A percentile compares a stretch with the other conserved stretches of the same genome.
Evolutionary conservation across 2,797 vertebrate genomes (phyloP).

Genomic region (Gymnopithys bicolor): DNA sequence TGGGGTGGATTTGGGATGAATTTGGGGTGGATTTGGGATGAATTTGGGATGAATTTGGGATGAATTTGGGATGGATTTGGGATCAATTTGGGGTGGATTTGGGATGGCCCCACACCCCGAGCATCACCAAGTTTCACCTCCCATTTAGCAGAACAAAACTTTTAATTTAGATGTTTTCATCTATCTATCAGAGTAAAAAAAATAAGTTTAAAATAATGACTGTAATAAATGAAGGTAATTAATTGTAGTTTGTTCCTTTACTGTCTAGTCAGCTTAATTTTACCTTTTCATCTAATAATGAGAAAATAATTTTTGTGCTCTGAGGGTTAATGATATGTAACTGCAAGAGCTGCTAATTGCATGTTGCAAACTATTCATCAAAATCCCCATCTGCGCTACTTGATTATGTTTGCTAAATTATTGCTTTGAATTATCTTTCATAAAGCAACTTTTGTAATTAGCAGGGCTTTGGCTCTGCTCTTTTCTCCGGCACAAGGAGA

Average conservation of each 20-base stretch:
- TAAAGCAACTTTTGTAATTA: conserved; percentile 99
- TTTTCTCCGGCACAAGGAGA: conserved; percentile 86
- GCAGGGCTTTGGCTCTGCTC: conserved; percentile 88
- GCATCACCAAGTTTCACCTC: conserved; percentile 71
- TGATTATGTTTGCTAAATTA: conserved; percentile 99
- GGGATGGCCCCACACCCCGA: neutral
- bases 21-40: neutral
- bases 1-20: no score
- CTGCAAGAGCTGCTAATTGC: conserved; percentile 98
- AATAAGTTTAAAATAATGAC: conserved; percentile 87
- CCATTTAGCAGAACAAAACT: conserved; percentile 83
- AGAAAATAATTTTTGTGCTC: conserved; percentile 98
- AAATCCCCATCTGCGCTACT: conserved; percentile 96
- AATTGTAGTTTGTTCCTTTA: conserved; percentile 90
- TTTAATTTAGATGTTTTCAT: conserved; percentile 86
- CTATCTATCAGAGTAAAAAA: conserved; percentile 76
- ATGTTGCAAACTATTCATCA: conserved; percentile 99
- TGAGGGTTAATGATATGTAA: conserved; percentile 99
- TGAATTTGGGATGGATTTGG: neutral
- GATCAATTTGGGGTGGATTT: neutral
- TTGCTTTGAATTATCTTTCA: conserved; percentile 99
- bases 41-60: no score
- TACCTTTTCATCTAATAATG: conserved; percentile 98
- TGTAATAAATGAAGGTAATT: conserved; percentile 90
- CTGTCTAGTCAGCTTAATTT: conserved; percentile 98